Base-by-base conservation (phyloP, 2,888 invertebrate species). In the Diarsia rubi region DNA sequence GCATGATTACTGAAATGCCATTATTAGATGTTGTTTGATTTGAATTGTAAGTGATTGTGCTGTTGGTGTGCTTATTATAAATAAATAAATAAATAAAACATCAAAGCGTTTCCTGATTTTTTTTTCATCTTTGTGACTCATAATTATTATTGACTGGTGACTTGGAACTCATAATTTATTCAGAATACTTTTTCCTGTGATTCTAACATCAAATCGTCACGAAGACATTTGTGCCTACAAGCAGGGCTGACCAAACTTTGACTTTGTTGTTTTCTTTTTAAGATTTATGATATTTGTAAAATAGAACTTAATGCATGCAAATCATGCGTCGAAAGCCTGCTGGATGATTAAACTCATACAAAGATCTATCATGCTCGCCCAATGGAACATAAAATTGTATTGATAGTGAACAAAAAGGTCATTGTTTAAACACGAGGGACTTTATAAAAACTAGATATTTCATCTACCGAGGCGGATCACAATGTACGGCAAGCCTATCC, bases 161-260 rank as follows among this genome's bases (percentile, higher is more conserved):
- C n/a, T n/a, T n/a, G n/a, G 19, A 44, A 24, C 42, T 16, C 21
- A 67, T 47, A 45, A 60, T 70, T 52, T 69, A 69, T 80, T 70
- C n/a, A 49, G 47, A 42, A 42, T 45, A 37, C 24, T 1, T 49
- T 59, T 65, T 24, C 49, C 49, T 73, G 57, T 68, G 16, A 66
- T 78, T 66, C 54, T 59, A 24, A 71, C 54, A 66, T 72, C 57
- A 68, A 78, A 66, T 62, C 42, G 66, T 69, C 60, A 47, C 21
- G 14, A 6, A 65, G 71, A 21, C 54, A 64, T 59, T 70, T 14
- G 27, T 37, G 24, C 2, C 3, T 24, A 47, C 2, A 21, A 4
- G 5, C 21, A 80, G 80, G 78, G 82, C 19, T 69, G 78, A 1
- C 44, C 16, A 59, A 67, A 37, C 8, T 37, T 5, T 37, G 8